Percentiles rank a stretch among this genome's conserved stretches.
These are phyloP conservation scores for Yoshiicerus persimilis DNA, from an alignment of 1,140 invertebrate species.

Conservation along the genomic window DNA sequence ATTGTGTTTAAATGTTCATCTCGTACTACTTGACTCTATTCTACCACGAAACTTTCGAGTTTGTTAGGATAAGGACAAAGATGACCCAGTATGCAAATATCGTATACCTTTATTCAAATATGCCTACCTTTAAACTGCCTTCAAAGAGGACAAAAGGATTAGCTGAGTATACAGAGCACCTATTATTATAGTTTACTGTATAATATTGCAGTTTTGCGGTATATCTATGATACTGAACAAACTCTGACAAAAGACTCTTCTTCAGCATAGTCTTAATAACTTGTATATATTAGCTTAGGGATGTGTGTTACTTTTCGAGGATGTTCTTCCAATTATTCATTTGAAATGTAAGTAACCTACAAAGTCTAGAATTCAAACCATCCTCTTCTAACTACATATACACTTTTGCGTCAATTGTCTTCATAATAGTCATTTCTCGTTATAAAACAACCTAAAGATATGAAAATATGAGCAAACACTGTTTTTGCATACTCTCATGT, in stretches of 20 bases:
- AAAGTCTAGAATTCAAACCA: too few relatives aligned
- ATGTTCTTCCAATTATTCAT: not conserved
- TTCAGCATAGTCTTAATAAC: not conserved
- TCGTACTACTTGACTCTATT: not conserved
- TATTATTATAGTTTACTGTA: not conserved
- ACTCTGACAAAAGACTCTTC: not conserved
- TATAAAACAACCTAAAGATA: too few relatives aligned
- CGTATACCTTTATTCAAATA: not conserved
- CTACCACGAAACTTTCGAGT: not conserved
- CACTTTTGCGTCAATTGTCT: not conserved
- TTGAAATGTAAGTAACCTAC: not conserved
- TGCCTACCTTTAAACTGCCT: not conserved
- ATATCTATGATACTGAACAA: not conserved
- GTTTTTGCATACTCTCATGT: too few relatives aligned
- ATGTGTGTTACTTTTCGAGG: not conserved
- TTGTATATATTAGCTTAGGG: not conserved
- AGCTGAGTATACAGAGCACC: not conserved
- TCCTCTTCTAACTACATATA: not conserved
- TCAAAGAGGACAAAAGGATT: not conserved
- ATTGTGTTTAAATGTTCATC: not conserved
- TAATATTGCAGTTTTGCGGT: too few relatives aligned
- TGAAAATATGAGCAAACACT: too few relatives aligned
- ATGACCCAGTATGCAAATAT: slow-evolving; percentile 11
- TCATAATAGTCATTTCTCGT: too few relatives aligned
- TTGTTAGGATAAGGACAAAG: not conserved